A percentile compares a stretch with the other conserved stretches of the same genome.
Conservation (phyloP, 2,888 invertebrate genomes). For the Strigamia maritima region DNA sequence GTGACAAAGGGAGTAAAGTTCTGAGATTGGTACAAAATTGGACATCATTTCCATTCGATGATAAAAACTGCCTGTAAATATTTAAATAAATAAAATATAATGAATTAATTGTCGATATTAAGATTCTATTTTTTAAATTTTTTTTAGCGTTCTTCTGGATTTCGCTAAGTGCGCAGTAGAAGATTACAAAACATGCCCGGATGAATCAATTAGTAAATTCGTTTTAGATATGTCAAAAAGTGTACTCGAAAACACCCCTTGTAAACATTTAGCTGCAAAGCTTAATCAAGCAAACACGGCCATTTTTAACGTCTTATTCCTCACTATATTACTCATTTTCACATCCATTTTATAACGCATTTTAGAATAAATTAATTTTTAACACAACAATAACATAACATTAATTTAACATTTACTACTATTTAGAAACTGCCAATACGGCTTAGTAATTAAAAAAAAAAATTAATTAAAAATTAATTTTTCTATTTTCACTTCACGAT, state of each 20-base stretch:
- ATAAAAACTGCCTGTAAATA: conserved; percentile 1
- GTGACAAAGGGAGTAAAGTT: background rate
- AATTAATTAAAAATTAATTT: too few relatives aligned
- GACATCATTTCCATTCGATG: background rate
- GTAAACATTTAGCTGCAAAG: background rate
- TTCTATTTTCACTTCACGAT: conserved; percentile 1
- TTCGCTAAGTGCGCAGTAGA: background rate
- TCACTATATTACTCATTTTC: background rate
- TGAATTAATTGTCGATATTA: too few relatives aligned
- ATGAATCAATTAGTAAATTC: background rate
- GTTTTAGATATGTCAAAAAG: background rate
- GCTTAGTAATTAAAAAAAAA: too few relatives aligned
- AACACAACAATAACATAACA: too few relatives aligned
- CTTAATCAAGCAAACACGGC: background rate
- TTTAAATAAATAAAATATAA: background rate
- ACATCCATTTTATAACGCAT: background rate
- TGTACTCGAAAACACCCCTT: background rate
- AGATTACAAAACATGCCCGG: background rate
- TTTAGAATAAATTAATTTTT: background rate
- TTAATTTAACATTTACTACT: too few relatives aligned
- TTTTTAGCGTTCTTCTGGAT: background rate
- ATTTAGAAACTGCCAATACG: too few relatives aligned
- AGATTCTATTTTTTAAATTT: background rate
- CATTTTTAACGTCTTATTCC: background rate
- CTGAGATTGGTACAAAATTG: background rate